Conservation (phyloP, 2,113 vertebrate species). For the Scortum barcoo region DNA sequence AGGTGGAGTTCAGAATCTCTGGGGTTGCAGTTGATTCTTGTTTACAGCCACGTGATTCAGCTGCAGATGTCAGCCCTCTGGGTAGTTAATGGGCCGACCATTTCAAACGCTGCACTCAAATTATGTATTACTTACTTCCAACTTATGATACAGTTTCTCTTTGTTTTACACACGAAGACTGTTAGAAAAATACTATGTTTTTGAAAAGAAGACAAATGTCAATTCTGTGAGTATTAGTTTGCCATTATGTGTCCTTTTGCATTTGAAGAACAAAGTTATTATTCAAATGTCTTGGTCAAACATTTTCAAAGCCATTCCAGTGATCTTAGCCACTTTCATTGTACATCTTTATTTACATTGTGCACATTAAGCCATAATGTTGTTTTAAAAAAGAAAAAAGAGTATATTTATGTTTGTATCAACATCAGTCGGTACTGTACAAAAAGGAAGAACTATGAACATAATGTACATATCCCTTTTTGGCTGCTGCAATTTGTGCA, state of each 20-base stretch:
- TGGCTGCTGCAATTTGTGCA: constrained; percentile 89
- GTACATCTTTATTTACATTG: constrained; percentile 67
- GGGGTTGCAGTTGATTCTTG: constrained; percentile 83
- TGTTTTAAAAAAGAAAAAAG: constrained; percentile 53
- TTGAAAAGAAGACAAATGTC: constrained; percentile 58
- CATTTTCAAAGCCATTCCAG: constrained; percentile 75
- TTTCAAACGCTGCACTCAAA: constrained; percentile 82
- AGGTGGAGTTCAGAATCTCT: constrained; percentile 73
- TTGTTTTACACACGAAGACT: constrained; percentile 77
- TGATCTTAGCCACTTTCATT: constrained; percentile 72
- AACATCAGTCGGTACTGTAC: constrained; percentile 81
- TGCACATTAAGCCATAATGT: constrained; percentile 79
- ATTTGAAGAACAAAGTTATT: constrained; percentile 82
- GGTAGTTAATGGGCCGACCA: constrained; percentile 79
- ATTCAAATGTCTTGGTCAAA: constrained; percentile 71
- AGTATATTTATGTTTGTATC: constrained; percentile 73
- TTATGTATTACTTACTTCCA: constrained; percentile 78
- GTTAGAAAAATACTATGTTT: constrained; percentile 68
- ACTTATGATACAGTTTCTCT: constrained; percentile 67
- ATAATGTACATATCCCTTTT: constrained; percentile 85
- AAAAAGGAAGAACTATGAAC: constrained; percentile 79
- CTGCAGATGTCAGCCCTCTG: constrained; percentile 85
- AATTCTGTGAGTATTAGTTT: constrained; percentile 70
- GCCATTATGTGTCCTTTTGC: constrained; percentile 83
- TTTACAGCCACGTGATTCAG: constrained; percentile 88